Evolutionary conservation across 2,797 vertebrate genomes (phyloP).

Genomic region (Nasua narica): DNA sequence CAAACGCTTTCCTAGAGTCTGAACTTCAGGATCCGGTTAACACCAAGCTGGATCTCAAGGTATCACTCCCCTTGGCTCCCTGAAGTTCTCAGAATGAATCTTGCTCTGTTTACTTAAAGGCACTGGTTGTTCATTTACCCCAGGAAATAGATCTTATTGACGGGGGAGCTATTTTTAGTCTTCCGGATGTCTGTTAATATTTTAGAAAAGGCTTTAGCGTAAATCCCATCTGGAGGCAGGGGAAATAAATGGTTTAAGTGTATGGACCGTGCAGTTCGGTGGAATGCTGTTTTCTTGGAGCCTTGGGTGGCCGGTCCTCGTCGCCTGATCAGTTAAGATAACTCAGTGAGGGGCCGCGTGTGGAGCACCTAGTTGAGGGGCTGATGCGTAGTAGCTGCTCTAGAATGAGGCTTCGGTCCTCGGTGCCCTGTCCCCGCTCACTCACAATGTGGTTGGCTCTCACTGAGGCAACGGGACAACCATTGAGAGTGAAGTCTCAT

Average conservation of each 20-base stretch:
- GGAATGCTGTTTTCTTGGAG: neutral
- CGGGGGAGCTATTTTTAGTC: neutral
- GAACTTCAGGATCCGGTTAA: conserved; percentile 87
- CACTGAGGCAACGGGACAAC: neutral
- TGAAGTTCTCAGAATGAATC: neutral
- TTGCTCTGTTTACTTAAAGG: neutral
- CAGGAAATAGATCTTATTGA: neutral
- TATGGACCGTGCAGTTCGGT: neutral
- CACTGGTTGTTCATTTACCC: neutral
- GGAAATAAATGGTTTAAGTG: neutral
- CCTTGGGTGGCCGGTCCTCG: neutral
- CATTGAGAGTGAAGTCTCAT: neutral
- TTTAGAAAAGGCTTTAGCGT: neutral
- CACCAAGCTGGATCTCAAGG: conserved; percentile 96
- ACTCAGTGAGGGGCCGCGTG: neutral
- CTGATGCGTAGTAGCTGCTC: neutral
- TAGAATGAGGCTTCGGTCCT: neutral
- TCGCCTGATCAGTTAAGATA: neutral
- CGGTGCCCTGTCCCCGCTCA: neutral
- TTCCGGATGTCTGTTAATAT: neutral
- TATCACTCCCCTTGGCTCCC: conserved; percentile 68
- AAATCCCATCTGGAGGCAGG: neutral
- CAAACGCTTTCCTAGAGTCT: conserved; percentile 63
- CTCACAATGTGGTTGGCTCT: neutral
- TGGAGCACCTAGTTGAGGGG: neutral